phyloP scores from a whole-genome alignment of 2,113 vertebrate genomes.

The Calidris pugnax region DNA sequence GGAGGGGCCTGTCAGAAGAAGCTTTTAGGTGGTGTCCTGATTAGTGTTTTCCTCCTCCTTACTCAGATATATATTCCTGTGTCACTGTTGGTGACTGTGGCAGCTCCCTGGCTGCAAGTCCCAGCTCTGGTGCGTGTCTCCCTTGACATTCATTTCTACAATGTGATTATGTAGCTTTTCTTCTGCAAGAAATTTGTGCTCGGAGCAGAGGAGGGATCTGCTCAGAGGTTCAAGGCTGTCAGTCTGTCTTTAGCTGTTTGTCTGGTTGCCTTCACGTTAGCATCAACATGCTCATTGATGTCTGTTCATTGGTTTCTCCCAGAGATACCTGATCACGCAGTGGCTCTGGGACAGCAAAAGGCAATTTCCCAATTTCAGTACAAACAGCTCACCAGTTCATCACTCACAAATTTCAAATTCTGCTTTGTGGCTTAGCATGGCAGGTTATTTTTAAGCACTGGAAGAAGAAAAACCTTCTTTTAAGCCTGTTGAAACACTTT shows the following conservation, averaged over 20 bases:
- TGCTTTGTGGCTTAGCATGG: not conserved
- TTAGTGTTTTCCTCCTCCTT: not conserved
- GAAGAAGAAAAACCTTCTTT: not conserved
- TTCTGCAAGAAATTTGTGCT: not conserved
- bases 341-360: not conserved
- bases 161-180: not conserved
- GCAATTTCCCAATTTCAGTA: fast-evolving
- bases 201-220: not conserved
- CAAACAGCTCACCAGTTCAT: not conserved
- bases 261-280: not conserved
- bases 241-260: not conserved
- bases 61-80: fast-evolving
- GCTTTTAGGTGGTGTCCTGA: not conserved
- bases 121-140: not conserved
- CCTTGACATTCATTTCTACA: not conserved
- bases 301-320: not conserved
- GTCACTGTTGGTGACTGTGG: not conserved
- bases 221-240: not conserved
- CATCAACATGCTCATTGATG: fast-evolving
- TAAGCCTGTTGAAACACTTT: not conserved
- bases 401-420: not conserved
- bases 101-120: not conserved
- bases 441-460: not conserved
- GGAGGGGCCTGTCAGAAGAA: not conserved
- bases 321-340: not conserved